A percentile compares a stretch with the other conserved stretches of the same genome.
Conservation (phyloP, 1,140 invertebrate genomes). For the Battus philenor region DNA sequence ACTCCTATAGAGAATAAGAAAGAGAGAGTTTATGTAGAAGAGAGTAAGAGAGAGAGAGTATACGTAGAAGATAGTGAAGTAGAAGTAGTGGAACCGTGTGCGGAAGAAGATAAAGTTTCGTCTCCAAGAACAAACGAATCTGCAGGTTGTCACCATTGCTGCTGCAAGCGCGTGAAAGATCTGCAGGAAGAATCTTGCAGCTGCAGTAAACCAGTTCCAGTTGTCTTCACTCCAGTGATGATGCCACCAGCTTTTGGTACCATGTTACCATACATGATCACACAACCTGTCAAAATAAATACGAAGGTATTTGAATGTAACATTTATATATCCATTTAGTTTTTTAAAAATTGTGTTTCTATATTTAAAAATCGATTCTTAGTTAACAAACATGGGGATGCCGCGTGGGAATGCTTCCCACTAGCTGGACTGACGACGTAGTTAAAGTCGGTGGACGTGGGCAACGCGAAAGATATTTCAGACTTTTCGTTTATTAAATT, state of each 20-base stretch:
- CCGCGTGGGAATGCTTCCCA: no score
- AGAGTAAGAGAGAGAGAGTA: neutral
- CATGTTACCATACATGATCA: slow-evolving; percentile 4
- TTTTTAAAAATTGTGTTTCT: no score
- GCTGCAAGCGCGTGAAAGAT: neutral
- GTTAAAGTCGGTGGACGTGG: no score
- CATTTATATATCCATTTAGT: no score
- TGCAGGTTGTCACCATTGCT: neutral
- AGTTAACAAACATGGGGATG: no score
- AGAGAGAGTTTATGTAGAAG: neutral
- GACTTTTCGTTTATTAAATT: no score
- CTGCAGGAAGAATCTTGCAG: neutral
- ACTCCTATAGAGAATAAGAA: slow-evolving; percentile 3
- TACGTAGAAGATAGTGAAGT: neutral
- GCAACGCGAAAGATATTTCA: no score
- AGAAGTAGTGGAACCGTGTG: neutral
- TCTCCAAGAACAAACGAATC: neutral
- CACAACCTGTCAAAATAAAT: slow-evolving; percentile 8
- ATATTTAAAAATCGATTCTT: no score
- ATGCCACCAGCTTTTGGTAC: slow-evolving; percentile 8
- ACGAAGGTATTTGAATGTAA: neutral
- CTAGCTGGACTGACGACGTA: no score
- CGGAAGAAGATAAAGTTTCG: neutral
- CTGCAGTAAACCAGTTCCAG: neutral
- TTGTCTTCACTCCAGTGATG: slow-evolving; percentile 3